Percentiles rank a stretch among this genome's conserved stretches.
phyloP scores from a whole-genome alignment of 2,113 vertebrate species.

The Ailuropoda melanoleuca region DNA sequence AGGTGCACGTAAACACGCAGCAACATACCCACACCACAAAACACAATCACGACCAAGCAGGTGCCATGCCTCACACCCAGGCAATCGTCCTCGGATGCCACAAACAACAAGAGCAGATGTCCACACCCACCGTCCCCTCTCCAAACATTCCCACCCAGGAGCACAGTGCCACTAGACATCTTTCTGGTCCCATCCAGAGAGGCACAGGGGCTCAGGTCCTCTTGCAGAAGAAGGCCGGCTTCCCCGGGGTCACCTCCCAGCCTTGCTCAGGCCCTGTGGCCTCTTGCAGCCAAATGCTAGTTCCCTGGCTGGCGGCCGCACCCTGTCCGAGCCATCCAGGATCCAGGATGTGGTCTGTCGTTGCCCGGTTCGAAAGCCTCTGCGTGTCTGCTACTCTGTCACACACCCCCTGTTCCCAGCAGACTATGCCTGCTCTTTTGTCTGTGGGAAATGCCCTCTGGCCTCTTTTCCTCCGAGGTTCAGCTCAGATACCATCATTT shows the following conservation, averaged over 20 bases:
- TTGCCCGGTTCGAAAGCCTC: not conserved
- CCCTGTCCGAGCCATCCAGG: too few relatives aligned
- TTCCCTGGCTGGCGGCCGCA: not conserved
- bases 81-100: too few relatives aligned
- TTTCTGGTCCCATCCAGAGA: not conserved
- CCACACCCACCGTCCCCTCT: not conserved
- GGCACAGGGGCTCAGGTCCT: not conserved
- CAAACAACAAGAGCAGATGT: not conserved
- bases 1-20: accelerated
- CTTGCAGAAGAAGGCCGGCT: not conserved
- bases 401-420: not conserved
- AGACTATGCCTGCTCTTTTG: not conserved
- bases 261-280: not conserved
- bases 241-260: not conserved
- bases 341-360: not conserved
- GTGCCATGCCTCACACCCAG: not conserved
- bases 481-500: not conserved
- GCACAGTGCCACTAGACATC: not conserved
- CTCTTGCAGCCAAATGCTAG: not conserved
- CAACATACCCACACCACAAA: not conserved
- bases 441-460: not conserved
- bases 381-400: accelerated
- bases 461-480: not conserved
- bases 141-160: not conserved
- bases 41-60: not conserved